Base-by-base conservation (phyloP, 1,140 invertebrate species). In the Drosophila triauraria region DNA sequence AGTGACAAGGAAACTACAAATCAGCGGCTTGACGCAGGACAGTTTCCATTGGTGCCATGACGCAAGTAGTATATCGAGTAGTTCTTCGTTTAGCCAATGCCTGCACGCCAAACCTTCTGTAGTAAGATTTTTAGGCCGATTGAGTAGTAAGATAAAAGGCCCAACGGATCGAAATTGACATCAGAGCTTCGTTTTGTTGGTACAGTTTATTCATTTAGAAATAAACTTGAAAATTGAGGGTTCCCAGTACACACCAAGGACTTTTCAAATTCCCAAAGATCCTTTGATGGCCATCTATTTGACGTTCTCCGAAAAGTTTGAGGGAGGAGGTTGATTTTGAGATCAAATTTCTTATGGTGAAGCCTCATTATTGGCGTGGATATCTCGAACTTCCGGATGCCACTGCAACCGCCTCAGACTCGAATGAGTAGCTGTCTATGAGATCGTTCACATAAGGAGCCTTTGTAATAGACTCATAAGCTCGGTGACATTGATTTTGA, bases 181-280 rank as follows among this genome's bases (percentile, higher is more conserved):
- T 47, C 12, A 47, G 44, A 13, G 20, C 44, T 47, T 46, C 20
- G 2, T 46, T 23, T 23, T 23, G 44, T 46, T 46, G 44, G 42
- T 43, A 43, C 42, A 43, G 42, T 43, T 43, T 43, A 7, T 8
- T n/a, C 6, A n/a, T 42, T 42, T 42, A 15, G 40, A 15, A 15
- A 13, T 42, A n/a, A 15, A n/a, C 15, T n/a, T 42, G 5, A 40
- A 15, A 7, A 6, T 53, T 15, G n/a, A n/a, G n/a, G n/a, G 27
- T 30, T 53, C 9, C 27, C n/a, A 53, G n/a, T 53, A 53, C 27
- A 53, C 20, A 54, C 38, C 8, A 42, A 57, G 9, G 15, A 42
- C 9, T 15, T 57, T 42, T 25, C 23, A n/a, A n/a, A n/a, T n/a
- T n/a, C 3, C 10, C 10, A 9, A 44, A 20, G 9, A 8, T 44